Evolutionary conservation across 2,888 invertebrate species (phyloP).

Genomic region (Dendrolimus houi): DNA sequence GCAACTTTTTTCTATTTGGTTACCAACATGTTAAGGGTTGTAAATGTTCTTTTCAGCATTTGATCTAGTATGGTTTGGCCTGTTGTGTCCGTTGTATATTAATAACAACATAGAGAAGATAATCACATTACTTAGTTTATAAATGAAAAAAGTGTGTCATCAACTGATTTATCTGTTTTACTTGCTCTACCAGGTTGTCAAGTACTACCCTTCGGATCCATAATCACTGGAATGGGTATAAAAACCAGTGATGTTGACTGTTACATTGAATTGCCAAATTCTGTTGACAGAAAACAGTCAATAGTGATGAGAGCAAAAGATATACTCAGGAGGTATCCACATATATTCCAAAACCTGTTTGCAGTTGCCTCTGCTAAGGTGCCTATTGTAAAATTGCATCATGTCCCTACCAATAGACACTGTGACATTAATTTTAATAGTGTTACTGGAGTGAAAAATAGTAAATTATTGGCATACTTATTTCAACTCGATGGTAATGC

Average conservation of each 20-base stretch:
- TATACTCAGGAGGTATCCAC: slow-evolving; percentile 37
- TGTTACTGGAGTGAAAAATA: slow-evolving; percentile 81
- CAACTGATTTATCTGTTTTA: background rate
- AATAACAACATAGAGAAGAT: too few relatives aligned
- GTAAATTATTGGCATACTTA: slow-evolving; percentile 76
- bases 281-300: slow-evolving; percentile 10
- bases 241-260: slow-evolving; percentile 84
- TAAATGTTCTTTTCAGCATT: too few relatives aligned
- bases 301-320: slow-evolving; percentile 36
- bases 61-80: too few relatives aligned
- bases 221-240: slow-evolving; percentile 81
- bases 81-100: too few relatives aligned
- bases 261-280: slow-evolving; percentile 63
- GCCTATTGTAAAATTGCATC: slow-evolving; percentile 85
- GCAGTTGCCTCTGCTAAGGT: slow-evolving; percentile 81
- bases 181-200: slow-evolving; percentile 39
- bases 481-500: slow-evolving; percentile 74
- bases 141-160: too few relatives aligned
- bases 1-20: too few relatives aligned
- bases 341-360: slow-evolving; percentile 68
- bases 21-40: too few relatives aligned
- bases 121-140: too few relatives aligned
- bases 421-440: slow-evolving; percentile 85
- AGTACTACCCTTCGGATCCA: slow-evolving; percentile 82
- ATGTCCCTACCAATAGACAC: slow-evolving; percentile 73